Evolutionary conservation across 2,888 invertebrate species (phyloP).

Genomic region (Microctonus aethiopoides): DNA sequence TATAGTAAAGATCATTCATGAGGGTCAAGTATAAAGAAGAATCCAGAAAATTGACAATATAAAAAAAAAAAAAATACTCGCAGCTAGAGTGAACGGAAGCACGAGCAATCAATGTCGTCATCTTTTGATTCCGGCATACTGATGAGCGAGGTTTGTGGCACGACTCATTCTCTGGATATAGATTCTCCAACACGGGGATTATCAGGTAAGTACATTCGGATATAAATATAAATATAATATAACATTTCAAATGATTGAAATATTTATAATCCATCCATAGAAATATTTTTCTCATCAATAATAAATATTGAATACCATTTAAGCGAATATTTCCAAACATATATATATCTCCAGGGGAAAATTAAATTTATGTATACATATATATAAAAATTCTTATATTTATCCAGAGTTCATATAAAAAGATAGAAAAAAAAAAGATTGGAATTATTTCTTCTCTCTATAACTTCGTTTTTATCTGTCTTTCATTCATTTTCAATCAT

Average conservation of each 20-base stretch:
- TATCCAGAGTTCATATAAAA: too few relatives aligned
- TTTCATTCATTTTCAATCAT: too few relatives aligned
- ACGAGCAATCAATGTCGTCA: constrained; percentile 42
- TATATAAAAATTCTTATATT: too few relatives aligned
- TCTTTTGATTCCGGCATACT: constrained; percentile 48
- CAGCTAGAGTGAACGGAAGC: constrained; percentile 24
- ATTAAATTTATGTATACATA: too few relatives aligned
- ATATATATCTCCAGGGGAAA: too few relatives aligned
- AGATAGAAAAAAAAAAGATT: too few relatives aligned
- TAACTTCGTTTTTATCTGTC: too few relatives aligned
- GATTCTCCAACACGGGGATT: constrained; percentile 45
- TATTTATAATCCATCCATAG: too few relatives aligned
- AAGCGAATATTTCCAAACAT: too few relatives aligned
- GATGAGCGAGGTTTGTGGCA: constrained; percentile 46
- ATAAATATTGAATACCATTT: too few relatives aligned
- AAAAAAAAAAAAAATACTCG: constrained; percentile 34
- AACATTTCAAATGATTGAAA: neutral
- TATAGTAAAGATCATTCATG: constrained; percentile 30
- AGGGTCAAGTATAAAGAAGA: neutral
- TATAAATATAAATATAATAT: neutral
- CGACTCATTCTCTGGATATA: constrained; percentile 45
- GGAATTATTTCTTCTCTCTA: too few relatives aligned
- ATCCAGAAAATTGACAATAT: constrained; percentile 16
- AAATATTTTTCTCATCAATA: too few relatives aligned
- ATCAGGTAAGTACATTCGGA: constrained; percentile 38